Percentiles rank a stretch among this genome's conserved stretches.
These are phyloP conservation scores for Fopius arisanus DNA, from an alignment of 1,140 invertebrate genomes.

Conservation along the genomic window DNA sequence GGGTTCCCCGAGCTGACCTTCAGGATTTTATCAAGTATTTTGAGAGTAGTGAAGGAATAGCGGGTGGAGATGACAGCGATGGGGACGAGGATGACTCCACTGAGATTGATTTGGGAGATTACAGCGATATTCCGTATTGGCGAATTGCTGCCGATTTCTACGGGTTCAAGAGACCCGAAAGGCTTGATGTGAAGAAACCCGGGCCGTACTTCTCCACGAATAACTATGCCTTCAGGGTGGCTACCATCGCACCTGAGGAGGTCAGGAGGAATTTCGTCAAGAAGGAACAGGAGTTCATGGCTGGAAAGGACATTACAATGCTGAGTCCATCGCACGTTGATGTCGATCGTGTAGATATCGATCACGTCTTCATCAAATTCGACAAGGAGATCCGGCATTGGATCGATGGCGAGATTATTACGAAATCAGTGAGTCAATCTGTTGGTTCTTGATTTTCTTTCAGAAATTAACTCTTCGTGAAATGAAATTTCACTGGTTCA, in stretches of 20 bases:
- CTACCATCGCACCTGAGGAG: slow-evolving; percentile 30
- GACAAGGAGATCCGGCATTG: slow-evolving; percentile 63
- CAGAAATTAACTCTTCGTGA: no score
- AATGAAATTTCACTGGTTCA: no score
- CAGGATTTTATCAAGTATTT: slow-evolving; percentile 37
- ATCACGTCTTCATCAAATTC: slow-evolving; percentile 75
- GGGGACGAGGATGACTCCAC: slow-evolving; percentile 29
- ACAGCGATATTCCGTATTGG: slow-evolving; percentile 31
- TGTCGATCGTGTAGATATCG: slow-evolving; percentile 70
- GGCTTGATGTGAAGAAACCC: slow-evolving; percentile 94
- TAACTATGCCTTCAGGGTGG: slow-evolving; percentile 66
- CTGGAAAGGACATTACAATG: slow-evolving; percentile 14
- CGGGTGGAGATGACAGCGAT: slow-evolving; percentile 41
- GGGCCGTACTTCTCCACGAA: slow-evolving; percentile 78
- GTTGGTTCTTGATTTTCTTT: background rate
- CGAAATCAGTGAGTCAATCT: slow-evolving; percentile 42
- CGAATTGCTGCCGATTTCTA: slow-evolving; percentile 41
- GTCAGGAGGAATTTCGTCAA: slow-evolving; percentile 49
- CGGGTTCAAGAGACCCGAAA: slow-evolving; percentile 84
- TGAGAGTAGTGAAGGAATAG: slow-evolving; percentile 28
- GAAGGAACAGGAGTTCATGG: slow-evolving; percentile 53
- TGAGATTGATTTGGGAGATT: slow-evolving; percentile 20
- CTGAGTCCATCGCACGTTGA: background rate
- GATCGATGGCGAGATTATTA: slow-evolving; percentile 52
- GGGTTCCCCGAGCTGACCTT: background rate